These are phyloP conservation scores for Ellobius talpinus DNA, from an alignment of 2,113 vertebrate species.

Conservation along the genomic window DNA sequence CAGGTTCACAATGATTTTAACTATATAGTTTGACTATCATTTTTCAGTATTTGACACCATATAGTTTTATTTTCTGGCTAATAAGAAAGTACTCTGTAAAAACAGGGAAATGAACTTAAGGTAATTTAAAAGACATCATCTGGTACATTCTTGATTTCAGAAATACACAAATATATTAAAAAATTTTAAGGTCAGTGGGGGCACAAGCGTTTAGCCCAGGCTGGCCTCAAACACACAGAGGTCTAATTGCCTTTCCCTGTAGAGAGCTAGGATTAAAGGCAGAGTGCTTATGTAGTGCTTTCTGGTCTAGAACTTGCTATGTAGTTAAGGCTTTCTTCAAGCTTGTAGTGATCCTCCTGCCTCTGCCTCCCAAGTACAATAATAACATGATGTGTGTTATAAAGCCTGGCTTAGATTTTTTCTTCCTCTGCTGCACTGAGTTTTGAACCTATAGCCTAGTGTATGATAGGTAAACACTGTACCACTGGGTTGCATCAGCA, in stretches of 20 bases:
- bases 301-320: background rate
- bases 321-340: background rate
- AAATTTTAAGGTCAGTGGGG: background rate
- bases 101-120: background rate
- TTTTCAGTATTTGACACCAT: constrained; percentile 29
- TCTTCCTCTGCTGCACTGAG: no score
- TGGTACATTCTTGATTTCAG: background rate
- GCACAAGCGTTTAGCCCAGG: background rate
- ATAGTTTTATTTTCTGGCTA: background rate
- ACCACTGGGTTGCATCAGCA: background rate
- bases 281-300: background rate
- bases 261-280: background rate
- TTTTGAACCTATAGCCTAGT: background rate
- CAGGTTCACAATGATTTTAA: constrained; percentile 44
- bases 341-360: background rate
- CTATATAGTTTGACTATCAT: constrained; percentile 1
- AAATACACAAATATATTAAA: background rate
- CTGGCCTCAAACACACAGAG: background rate
- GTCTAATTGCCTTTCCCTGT: background rate
- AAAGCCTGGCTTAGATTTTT: background rate
- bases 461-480: background rate
- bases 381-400: background rate
- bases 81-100: background rate
- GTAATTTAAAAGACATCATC: background rate
- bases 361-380: background rate